Evolutionary conservation across 2,888 invertebrate genomes (phyloP).

Genomic region (Eupithecia dodoneata): DNA sequence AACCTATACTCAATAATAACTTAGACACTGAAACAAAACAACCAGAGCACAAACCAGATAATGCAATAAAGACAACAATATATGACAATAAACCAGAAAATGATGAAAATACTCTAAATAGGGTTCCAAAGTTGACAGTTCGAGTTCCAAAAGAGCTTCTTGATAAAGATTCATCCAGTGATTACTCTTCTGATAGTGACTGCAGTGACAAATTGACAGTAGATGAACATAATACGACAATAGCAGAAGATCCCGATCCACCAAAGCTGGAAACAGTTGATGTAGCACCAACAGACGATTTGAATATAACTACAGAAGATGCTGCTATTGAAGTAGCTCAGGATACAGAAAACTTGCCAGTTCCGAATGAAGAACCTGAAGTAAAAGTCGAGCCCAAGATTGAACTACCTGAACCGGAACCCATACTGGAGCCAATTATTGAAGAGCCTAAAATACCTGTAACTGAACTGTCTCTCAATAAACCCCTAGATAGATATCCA

Average conservation of each 20-base stretch:
- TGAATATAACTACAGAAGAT: conserved; percentile 45
- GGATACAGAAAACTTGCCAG: conserved; percentile 40
- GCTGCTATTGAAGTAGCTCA: conserved; percentile 48
- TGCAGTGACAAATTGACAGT: conserved; percentile 85
- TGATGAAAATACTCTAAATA: conserved; percentile 76
- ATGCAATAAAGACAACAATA: conserved; percentile 74
- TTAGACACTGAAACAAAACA: conserved; percentile 59
- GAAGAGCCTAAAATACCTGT: conserved; percentile 85
- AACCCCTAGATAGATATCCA: conserved; percentile 89
- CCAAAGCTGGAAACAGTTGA: conserved; percentile 39
- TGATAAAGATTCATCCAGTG: conserved; percentile 81
- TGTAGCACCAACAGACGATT: conserved; percentile 38
- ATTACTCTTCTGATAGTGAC: conserved; percentile 84
- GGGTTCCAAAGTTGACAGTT: conserved; percentile 88
- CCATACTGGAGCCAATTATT: conserved; percentile 59
- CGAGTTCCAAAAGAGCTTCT: conserved; percentile 86
- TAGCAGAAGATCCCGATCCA: conserved; percentile 47
- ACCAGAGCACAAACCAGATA: conserved; percentile 69
- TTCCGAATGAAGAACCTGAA: conserved; percentile 43
- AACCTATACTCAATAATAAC: conserved; percentile 74
- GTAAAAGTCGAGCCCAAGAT: conserved; percentile 65
- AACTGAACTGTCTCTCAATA: conserved; percentile 89
- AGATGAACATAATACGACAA: conserved; percentile 76
- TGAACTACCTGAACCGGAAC: conserved; percentile 62
- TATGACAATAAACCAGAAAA: conserved; percentile 77